A percentile compares a stretch with the other conserved stretches of the same genome.
Conservation (phyloP, 2,888 invertebrate species). For the Tetragonula carbonaria region DNA sequence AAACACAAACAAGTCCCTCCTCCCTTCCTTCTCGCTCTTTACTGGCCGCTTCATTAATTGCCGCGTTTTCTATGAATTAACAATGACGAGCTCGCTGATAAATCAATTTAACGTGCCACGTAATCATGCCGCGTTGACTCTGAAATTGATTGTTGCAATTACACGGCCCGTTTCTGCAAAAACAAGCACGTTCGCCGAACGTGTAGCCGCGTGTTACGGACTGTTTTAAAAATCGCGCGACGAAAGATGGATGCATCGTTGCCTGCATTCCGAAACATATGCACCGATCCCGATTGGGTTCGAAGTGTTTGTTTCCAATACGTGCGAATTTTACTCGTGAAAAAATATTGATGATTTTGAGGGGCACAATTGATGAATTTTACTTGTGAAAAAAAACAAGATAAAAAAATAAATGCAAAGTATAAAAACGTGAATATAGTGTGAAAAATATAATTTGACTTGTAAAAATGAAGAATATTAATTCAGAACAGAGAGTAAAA, state of each 20-base stretch:
- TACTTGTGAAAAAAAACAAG: too few species aligned
- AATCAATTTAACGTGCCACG: slow-evolving; percentile 12
- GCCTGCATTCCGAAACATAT: not conserved
- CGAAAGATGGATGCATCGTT: not conserved
- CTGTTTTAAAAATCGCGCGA: not conserved
- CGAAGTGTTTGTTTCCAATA: too few species aligned
- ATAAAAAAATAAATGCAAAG: too few species aligned
- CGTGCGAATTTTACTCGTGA: too few species aligned
- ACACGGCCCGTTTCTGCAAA: not conserved
- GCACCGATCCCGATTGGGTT: not conserved
- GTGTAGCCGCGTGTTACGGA: not conserved
- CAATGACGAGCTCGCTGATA: slow-evolving; percentile 11
- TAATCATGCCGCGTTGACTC: slow-evolving; percentile 10
- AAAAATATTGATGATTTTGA: too few species aligned
- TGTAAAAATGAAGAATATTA: too few species aligned
- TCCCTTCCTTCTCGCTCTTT: not conserved
- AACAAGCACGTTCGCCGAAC: not conserved
- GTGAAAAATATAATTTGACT: too few species aligned
- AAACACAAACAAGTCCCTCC: slow-evolving; percentile 3
- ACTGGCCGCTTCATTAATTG: slow-evolving; percentile 21
- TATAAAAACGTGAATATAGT: too few species aligned
- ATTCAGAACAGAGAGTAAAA: too few species aligned
- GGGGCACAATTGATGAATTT: too few species aligned
- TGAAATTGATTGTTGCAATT: slow-evolving; percentile 16
- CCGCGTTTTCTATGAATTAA: slow-evolving; percentile 32